Percentiles rank a stretch among this genome's conserved stretches.
These are phyloP conservation scores for Drosophila navojoa DNA, from an alignment of 1,140 invertebrate genomes.

Conservation along the genomic window DNA sequence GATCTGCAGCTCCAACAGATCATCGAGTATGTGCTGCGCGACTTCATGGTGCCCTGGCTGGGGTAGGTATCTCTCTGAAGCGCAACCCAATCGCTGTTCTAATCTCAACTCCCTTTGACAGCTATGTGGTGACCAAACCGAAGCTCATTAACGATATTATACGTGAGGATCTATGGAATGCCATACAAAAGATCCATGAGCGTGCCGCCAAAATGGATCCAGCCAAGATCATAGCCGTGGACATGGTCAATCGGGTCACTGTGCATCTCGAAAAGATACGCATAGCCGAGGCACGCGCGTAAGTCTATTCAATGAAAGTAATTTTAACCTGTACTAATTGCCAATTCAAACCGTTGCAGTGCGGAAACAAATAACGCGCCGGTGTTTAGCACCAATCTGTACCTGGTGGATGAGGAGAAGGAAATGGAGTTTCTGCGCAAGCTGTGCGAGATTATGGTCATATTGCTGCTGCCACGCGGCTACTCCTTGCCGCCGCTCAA, in stretches of 20 bases:
- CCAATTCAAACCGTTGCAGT: slow-evolving; percentile 72
- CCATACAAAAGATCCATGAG: slow-evolving; percentile 90
- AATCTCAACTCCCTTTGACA: slow-evolving; percentile 3
- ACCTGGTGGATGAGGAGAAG: slow-evolving; percentile 88
- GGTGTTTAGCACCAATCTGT: slow-evolving; percentile 90
- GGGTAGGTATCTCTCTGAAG: slow-evolving; percentile 84
- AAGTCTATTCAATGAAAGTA: slow-evolving; percentile 81
- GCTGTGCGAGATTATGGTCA: slow-evolving; percentile 91
- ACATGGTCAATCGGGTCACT: slow-evolving; percentile 89
- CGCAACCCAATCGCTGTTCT: not conserved
- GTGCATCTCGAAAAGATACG: slow-evolving; percentile 94
- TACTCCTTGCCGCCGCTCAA: slow-evolving; percentile 91
- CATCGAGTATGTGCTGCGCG: slow-evolving; percentile 90
- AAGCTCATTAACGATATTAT: slow-evolving; percentile 87
- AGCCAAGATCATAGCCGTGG: slow-evolving; percentile 92
- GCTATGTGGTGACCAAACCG: slow-evolving; percentile 84
- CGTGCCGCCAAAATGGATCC: slow-evolving; percentile 90
- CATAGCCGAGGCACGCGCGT: slow-evolving; percentile 90
- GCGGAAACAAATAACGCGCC: slow-evolving; percentile 86
- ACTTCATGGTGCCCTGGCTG: slow-evolving; percentile 91
- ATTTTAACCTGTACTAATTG: not conserved
- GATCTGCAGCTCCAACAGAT: slow-evolving; percentile 93
- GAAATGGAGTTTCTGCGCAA: slow-evolving; percentile 93
- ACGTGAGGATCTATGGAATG: slow-evolving; percentile 93
- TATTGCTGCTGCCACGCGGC: slow-evolving; percentile 91